phyloP scores from a whole-genome alignment of 2,113 vertebrate species.

The Platysternon megacephalum region DNA sequence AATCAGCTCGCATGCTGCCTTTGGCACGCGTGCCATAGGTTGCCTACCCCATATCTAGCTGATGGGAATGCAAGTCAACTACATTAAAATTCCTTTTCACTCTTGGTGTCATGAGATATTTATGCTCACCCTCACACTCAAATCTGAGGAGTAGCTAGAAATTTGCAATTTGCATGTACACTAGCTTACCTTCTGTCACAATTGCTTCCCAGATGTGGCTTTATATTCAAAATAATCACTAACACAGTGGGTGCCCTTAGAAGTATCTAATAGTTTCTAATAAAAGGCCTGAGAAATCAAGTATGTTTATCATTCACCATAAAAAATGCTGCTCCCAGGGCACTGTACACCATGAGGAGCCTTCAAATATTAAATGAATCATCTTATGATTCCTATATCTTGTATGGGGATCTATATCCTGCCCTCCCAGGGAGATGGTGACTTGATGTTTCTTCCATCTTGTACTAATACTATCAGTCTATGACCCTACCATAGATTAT shows the following conservation, averaged over 20 bases:
- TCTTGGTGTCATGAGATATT: background rate
- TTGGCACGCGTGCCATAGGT: no score
- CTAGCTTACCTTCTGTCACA: background rate
- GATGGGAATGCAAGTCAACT: background rate
- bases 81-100: background rate
- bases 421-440: background rate
- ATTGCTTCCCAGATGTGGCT: background rate
- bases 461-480: background rate
- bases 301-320: accelerated
- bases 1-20: no score
- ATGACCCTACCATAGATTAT: accelerated
- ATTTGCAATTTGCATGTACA: background rate
- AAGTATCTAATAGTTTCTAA: background rate
- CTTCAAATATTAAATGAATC: background rate
- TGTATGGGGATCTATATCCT: background rate
- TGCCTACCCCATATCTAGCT: no score
- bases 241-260: background rate
- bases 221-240: background rate
- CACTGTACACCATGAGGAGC: background rate
- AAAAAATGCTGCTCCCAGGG: background rate
- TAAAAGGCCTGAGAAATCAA: background rate
- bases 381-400: background rate
- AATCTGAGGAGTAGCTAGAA: background rate
- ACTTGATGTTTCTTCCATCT: background rate
- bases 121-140: background rate